Evolutionary conservation across 2,113 vertebrate species (phyloP).

Genomic region (Poecilia latipinna): DNA sequence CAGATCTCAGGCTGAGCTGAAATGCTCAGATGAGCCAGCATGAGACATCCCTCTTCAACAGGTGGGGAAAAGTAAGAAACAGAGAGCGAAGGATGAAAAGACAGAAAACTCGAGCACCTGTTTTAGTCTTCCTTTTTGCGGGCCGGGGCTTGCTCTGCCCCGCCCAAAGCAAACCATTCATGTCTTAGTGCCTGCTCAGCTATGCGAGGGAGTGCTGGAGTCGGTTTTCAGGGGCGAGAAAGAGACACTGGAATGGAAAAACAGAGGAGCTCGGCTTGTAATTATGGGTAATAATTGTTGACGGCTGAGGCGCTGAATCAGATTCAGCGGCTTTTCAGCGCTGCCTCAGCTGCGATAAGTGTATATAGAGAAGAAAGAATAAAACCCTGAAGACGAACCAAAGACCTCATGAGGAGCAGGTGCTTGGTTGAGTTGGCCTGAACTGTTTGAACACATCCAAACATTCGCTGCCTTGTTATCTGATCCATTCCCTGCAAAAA

Average conservation of each 20-base stretch:
- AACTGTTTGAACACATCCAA: constrained; percentile 26
- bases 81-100: constrained; percentile 50
- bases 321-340: not conserved
- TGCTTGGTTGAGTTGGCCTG: constrained; percentile 17
- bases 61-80: constrained; percentile 65
- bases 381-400: not conserved
- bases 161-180: constrained; percentile 51
- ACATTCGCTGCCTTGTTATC: constrained; percentile 29
- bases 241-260: constrained; percentile 21
- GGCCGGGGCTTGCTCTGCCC: constrained; percentile 55
- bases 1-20: constrained; percentile 24
- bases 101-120: constrained; percentile 68
- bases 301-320: constrained; percentile 12
- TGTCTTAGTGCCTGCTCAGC: constrained; percentile 53
- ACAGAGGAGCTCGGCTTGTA: not conserved
- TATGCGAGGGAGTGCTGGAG: constrained; percentile 44
- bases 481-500: constrained; percentile 6
- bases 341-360: constrained; percentile 1
- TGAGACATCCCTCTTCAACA: constrained; percentile 65
- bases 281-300: constrained; percentile 33
- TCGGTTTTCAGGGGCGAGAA: constrained; percentile 41
- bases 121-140: constrained; percentile 52
- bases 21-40: constrained; percentile 44
- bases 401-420: constrained; percentile 7
- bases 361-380: not conserved